Evolutionary conservation across 2,888 invertebrate genomes (phyloP).

Genomic region (Pristionchus entomophagus): DNA sequence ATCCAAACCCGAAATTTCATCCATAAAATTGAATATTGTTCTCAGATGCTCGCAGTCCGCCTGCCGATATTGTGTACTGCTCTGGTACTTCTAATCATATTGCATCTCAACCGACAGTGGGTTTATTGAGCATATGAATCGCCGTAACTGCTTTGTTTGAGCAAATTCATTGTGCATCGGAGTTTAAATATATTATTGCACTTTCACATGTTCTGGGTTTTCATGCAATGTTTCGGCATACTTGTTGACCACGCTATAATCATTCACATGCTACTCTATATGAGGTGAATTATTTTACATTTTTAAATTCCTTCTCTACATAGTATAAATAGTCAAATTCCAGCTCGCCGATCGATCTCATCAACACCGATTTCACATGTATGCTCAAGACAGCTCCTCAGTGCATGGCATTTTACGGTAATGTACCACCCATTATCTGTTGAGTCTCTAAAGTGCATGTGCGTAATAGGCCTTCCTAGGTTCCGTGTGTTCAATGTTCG

Average conservation of each 20-base stretch:
- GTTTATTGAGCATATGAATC: background rate
- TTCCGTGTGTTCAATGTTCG: background rate
- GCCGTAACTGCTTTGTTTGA: background rate
- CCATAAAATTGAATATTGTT: background rate
- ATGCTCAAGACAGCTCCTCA: background rate
- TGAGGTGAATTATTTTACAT: background rate
- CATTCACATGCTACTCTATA: background rate
- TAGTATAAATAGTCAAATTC: background rate
- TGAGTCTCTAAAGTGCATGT: no score
- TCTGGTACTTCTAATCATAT: background rate
- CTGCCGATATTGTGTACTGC: background rate
- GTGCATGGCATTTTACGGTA: background rate
- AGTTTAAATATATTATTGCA: background rate
- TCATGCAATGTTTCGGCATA: background rate
- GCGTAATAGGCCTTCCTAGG: background rate
- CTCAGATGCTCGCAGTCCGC: background rate
- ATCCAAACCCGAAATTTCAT: no score
- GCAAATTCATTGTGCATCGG: background rate
- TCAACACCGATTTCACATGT: background rate
- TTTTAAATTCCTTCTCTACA: no score
- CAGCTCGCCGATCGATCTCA: background rate
- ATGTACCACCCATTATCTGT: no score
- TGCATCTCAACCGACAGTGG: background rate
- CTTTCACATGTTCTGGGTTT: constrained; percentile 1
- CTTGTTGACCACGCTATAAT: background rate